phyloP scores from a whole-genome alignment of 2,888 invertebrate genomes.

The Frankliniella fusca region DNA sequence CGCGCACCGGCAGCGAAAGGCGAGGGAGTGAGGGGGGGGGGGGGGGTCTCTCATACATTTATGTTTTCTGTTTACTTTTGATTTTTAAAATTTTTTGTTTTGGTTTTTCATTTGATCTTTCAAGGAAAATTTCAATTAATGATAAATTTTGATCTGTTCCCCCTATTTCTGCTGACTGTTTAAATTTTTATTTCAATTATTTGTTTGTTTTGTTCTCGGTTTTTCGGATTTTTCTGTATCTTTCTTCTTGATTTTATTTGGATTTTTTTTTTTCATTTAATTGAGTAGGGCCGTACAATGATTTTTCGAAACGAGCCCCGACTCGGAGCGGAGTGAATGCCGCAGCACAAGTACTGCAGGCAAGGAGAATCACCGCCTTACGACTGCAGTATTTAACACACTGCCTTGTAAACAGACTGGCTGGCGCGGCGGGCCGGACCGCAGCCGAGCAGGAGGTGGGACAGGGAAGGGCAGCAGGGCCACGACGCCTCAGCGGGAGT shows the following conservation, averaged over 20 bases:
- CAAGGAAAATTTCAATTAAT: too few relatives aligned
- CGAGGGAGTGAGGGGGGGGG: neutral
- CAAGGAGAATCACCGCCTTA: too few relatives aligned
- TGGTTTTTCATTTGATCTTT: too few relatives aligned
- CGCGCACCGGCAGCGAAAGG: neutral
- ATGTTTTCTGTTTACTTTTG: too few relatives aligned
- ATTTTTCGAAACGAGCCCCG: neutral
- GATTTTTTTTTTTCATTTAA: too few relatives aligned
- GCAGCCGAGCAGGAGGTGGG: neutral
- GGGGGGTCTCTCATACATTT: too few relatives aligned
- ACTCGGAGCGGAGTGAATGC: neutral
- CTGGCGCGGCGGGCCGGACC: neutral
- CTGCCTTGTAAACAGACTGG: neutral
- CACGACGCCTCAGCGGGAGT: neutral
- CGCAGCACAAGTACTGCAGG: neutral
- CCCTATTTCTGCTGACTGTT: neutral
- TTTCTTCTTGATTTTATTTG: too few relatives aligned
- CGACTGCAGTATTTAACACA: conserved; percentile 5
- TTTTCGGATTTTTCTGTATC: too few relatives aligned
- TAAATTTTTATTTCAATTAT: too few relatives aligned
- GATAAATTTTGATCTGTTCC: neutral
- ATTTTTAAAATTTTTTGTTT: too few relatives aligned
- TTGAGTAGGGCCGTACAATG: too few relatives aligned
- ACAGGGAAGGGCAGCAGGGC: neutral
- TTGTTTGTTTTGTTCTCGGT: too few relatives aligned